phyloP scores from a whole-genome alignment of 1,140 invertebrate genomes.

The Limonius californicus region DNA sequence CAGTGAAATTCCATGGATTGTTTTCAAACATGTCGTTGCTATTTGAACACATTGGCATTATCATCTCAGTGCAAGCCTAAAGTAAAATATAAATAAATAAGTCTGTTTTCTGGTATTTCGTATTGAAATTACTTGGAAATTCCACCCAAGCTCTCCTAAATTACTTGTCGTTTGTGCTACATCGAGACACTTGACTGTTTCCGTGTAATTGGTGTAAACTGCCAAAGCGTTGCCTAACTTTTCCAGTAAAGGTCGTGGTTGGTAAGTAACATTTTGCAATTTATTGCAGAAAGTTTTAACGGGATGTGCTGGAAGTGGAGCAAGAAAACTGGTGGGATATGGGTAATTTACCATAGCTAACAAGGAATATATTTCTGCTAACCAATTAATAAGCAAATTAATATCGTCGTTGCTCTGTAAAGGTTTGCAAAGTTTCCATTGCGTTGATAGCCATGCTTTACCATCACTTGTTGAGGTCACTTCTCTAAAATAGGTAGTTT shows the following conservation, averaged over 20 bases:
- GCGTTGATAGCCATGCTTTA: constrained; percentile 62
- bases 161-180: constrained; percentile 47
- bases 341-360: constrained; percentile 94
- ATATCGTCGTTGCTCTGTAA: constrained; percentile 58
- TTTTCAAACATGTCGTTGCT: constrained; percentile 85
- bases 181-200: constrained; percentile 62
- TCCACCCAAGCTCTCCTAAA: constrained; percentile 63
- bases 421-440: constrained; percentile 66
- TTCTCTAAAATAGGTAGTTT: not conserved
- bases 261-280: constrained; percentile 43
- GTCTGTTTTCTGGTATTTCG: too few relatives aligned
- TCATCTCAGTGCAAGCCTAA: constrained; percentile 94
- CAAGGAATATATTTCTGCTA: constrained; percentile 67
- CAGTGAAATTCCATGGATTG: constrained; percentile 67
- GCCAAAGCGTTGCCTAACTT: constrained; percentile 65
- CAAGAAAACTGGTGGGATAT: constrained; percentile 77
- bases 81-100: too few relatives aligned
- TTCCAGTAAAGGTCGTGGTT: constrained; percentile 54
- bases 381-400: constrained; percentile 54
- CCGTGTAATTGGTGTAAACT: constrained; percentile 81
- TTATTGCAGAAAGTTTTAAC: constrained; percentile 59
- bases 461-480: constrained; percentile 56
- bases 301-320: constrained; percentile 78
- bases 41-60: constrained; percentile 86
- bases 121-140: constrained; percentile 61